Percentiles rank a stretch among this genome's conserved stretches.
Evolutionary conservation across 2,797 vertebrate genomes (phyloP).

Genomic region (Oceanodroma leucorhoa): DNA sequence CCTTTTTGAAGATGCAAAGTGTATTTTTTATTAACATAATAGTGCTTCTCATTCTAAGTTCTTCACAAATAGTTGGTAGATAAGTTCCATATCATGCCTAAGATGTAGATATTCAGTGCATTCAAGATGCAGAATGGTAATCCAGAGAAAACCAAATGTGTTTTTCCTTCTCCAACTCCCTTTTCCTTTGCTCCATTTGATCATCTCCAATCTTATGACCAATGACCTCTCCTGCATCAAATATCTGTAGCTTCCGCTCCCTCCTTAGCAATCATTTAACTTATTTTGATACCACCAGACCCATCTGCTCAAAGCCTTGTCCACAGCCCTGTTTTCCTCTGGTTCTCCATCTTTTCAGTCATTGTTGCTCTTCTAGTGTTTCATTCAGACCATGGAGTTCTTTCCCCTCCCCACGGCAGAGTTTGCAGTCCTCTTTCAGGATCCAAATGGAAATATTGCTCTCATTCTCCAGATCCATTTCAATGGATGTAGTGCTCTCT

Average conservation of each 20-base stretch:
- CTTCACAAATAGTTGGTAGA: background rate
- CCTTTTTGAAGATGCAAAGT: background rate
- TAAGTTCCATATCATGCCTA: background rate
- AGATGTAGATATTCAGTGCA: background rate
- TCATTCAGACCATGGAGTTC: background rate
- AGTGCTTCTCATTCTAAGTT: background rate
- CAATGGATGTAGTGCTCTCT: background rate
- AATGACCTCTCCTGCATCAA: background rate
- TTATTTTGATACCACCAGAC: background rate
- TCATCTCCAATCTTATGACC: background rate
- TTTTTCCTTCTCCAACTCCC: background rate
- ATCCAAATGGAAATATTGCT: background rate
- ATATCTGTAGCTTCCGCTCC: background rate
- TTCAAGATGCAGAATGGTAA: background rate
- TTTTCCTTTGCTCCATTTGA: background rate
- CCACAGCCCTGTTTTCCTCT: background rate
- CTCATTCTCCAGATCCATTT: background rate
- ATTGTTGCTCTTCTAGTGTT: background rate
- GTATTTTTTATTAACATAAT: background rate
- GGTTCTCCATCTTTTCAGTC: background rate
- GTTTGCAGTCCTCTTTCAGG: background rate
- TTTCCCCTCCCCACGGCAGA: background rate
- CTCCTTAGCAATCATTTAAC: background rate
- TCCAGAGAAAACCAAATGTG: background rate
- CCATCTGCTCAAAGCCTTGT: background rate